Percentiles rank a stretch among this genome's conserved stretches.
Conservation (phyloP, 2,113 vertebrate species). For the Gymnarchus niloticus region DNA sequence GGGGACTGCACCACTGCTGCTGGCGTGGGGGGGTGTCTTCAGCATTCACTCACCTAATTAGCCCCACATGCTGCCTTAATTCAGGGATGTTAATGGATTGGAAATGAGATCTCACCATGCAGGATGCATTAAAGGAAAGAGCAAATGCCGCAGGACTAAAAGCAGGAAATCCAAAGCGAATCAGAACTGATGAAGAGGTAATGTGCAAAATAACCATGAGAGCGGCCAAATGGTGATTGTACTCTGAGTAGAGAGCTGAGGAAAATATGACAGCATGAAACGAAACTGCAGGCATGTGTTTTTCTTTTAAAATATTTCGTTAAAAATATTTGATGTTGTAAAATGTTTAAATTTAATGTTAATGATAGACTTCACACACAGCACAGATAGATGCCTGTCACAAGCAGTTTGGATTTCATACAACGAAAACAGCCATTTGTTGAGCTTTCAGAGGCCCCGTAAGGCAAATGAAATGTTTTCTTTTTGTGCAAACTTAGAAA, state of each 20-base stretch:
- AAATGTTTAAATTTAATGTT: background rate
- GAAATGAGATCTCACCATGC: constrained; percentile 7
- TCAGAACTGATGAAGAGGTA: background rate
- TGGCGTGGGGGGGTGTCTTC: background rate
- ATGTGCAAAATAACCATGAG: background rate
- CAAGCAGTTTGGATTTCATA: background rate
- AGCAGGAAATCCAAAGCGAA: background rate
- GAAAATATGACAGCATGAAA: constrained; percentile 26
- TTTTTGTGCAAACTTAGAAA: background rate
- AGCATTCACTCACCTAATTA: constrained; percentile 12
- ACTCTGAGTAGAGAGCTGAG: constrained; percentile 2
- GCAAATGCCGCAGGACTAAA: background rate
- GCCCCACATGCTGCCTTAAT: constrained; percentile 24
- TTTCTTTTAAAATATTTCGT: no score
- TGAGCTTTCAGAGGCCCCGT: background rate
- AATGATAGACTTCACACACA: background rate
- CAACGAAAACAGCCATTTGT: background rate
- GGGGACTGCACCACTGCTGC: background rate
- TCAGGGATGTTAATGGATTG: constrained; percentile 11
- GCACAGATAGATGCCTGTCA: background rate
- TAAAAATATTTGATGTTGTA: background rate
- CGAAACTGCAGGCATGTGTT: no score
- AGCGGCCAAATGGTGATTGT: background rate
- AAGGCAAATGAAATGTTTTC: background rate
- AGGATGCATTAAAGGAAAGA: background rate